Evolutionary conservation across 1,140 invertebrate species (phyloP).

Genomic region (Drosophila ficusphila): DNA sequence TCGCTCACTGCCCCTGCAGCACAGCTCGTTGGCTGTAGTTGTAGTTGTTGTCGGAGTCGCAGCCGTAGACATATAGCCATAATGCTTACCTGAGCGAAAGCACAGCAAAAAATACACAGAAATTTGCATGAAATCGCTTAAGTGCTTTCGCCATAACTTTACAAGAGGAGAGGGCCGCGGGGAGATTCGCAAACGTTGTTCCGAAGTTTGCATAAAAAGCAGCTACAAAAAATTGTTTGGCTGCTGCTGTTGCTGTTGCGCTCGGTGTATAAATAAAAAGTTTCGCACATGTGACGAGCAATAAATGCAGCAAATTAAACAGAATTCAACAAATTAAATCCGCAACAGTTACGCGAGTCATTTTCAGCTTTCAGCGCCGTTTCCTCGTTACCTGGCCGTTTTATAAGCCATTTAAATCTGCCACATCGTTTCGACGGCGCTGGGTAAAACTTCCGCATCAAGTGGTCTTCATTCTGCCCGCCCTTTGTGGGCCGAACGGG

Average conservation of each 20-base stretch:
- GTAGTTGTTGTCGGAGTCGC: constrained; percentile 40
- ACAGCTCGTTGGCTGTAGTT: constrained; percentile 44
- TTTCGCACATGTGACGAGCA: constrained; percentile 49
- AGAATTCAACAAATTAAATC: constrained; percentile 71
- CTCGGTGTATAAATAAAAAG: constrained; percentile 44
- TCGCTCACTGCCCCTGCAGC: constrained; percentile 30
- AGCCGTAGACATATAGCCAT: constrained; percentile 71
- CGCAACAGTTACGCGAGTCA: constrained; percentile 15
- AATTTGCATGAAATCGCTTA: constrained; percentile 79
- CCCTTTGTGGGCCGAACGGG: constrained; percentile 11
- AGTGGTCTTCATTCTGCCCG: constrained; percentile 4
- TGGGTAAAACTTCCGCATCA: constrained; percentile 55
- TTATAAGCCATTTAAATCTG: constrained; percentile 22
- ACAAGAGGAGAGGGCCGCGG: constrained; percentile 16
- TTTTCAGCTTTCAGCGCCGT: constrained; percentile 22
- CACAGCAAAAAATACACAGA: constrained; percentile 45
- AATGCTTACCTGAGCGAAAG: constrained; percentile 77
- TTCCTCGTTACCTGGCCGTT: constrained; percentile 12
- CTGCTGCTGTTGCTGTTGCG: constrained; percentile 14
- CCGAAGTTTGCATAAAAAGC: constrained; percentile 30
- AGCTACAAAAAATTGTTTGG: constrained; percentile 35
- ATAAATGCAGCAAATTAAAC: constrained; percentile 69
- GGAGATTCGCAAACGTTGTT: constrained; percentile 13
- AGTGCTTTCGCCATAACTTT: constrained; percentile 74
- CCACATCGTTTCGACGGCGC: constrained; percentile 8